Percentiles rank a stretch among this genome's conserved stretches.
Conservation (phyloP, 2,797 vertebrate genomes). For the Holocentrus rufus region DNA sequence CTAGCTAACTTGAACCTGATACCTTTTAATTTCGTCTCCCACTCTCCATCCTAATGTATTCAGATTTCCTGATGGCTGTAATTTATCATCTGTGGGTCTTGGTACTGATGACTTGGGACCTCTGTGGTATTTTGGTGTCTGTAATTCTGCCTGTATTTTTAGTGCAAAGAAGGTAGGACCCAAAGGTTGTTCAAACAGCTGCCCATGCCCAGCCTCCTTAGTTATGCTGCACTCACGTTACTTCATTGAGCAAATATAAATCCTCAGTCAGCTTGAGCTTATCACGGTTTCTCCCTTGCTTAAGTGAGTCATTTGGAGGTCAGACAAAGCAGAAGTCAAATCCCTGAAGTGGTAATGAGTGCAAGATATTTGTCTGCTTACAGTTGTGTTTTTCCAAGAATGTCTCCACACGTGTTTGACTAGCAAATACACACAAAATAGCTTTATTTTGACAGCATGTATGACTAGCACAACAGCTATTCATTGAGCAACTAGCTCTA, state of each 20-base stretch:
- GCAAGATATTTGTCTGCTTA: slow-evolving; percentile 4
- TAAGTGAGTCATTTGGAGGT: slow-evolving; percentile 43
- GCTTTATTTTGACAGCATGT: not conserved
- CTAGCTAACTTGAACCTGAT: slow-evolving; percentile 34
- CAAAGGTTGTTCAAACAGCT: slow-evolving; percentile 41
- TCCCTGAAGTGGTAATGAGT: slow-evolving; percentile 22
- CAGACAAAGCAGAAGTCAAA: slow-evolving; percentile 32
- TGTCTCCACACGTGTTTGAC: slow-evolving; percentile 1
- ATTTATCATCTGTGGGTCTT: slow-evolving; percentile 64
- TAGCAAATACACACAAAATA: not conserved
- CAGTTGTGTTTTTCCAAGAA: slow-evolving; percentile 3
- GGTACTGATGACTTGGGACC: slow-evolving; percentile 44
- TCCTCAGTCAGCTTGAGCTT: slow-evolving; percentile 56
- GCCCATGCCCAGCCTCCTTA: slow-evolving; percentile 17
- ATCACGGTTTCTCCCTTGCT: slow-evolving; percentile 34
- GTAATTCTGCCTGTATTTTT: slow-evolving; percentile 58
- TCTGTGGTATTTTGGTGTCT: slow-evolving; percentile 51
- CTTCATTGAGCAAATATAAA: slow-evolving; percentile 51
- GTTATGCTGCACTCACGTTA: slow-evolving; percentile 34
- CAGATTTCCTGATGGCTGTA: slow-evolving; percentile 48
- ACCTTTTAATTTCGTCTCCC: slow-evolving; percentile 70
- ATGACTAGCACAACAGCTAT: slow-evolving; percentile 1
- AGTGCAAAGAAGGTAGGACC: slow-evolving; percentile 43
- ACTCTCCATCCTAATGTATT: slow-evolving; percentile 52
- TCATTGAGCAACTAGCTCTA: not conserved